A percentile compares a stretch with the other conserved stretches of the same genome.
These are phyloP conservation scores for Eristalis intricaria DNA, from an alignment of 2,888 invertebrate genomes.

Conservation along the genomic window DNA sequence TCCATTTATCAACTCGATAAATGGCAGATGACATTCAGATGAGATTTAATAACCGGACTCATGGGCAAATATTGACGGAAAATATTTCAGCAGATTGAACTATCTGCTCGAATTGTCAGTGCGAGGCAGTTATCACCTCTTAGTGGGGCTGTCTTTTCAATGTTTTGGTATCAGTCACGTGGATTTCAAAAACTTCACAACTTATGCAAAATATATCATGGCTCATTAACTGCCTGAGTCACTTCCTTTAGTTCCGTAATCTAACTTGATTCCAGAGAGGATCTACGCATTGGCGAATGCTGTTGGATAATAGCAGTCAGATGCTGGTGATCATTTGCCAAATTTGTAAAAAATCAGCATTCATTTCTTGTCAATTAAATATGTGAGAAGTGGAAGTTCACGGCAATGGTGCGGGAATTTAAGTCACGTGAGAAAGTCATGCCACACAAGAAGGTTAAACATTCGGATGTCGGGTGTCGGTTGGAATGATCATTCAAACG, in stretches of 20 bases:
- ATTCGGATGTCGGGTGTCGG: neutral
- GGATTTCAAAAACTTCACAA: slow-evolving; percentile 6
- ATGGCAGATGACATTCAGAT: slow-evolving; percentile 40
- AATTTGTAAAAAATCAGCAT: neutral
- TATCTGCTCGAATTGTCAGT: neutral
- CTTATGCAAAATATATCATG: neutral
- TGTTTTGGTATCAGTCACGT: slow-evolving; percentile 14
- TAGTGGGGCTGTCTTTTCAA: too few species aligned
- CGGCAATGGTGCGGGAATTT: neutral
- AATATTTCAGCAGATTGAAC: neutral
- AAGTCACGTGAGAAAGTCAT: neutral
- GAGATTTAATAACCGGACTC: slow-evolving; percentile 30
- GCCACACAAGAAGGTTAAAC: neutral
- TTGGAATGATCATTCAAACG: neutral
- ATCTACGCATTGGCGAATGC: too few species aligned
- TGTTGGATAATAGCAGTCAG: too few species aligned
- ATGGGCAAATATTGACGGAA: slow-evolving; percentile 40
- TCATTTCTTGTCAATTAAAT: neutral
- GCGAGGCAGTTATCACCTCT: neutral
- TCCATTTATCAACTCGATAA: slow-evolving; percentile 44
- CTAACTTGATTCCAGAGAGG: neutral
- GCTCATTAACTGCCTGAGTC: too few species aligned
- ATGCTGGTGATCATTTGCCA: neutral
- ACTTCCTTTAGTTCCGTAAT: too few species aligned
- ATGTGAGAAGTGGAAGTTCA: neutral